Evolutionary conservation across 2,888 invertebrate species (phyloP).

Genomic region (Troilus luridus): DNA sequence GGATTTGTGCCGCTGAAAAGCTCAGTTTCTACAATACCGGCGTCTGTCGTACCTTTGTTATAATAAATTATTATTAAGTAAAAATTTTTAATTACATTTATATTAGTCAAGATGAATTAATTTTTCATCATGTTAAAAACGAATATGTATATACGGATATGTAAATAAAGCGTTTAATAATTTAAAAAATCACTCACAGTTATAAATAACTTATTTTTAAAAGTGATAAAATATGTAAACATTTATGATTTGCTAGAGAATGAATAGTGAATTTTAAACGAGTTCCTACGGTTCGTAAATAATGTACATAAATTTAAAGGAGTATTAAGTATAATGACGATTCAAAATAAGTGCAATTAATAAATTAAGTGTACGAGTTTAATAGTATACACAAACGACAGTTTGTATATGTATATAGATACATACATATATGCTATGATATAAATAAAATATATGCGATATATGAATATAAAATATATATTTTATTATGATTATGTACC

Average conservation of each 20-base stretch:
- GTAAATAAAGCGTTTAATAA: neutral
- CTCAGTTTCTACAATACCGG: conserved; percentile 48
- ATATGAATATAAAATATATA: neutral
- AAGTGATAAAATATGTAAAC: neutral
- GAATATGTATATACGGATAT: neutral
- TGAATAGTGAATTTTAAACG: neutral
- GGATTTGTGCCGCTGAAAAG: conserved; percentile 60
- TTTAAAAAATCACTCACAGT: neutral
- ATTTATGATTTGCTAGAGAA: too few species aligned
- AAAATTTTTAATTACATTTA: neutral
- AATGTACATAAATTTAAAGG: neutral
- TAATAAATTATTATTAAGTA: neutral
- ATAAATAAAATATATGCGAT: neutral
- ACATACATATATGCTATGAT: neutral
- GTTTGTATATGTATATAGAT: neutral
- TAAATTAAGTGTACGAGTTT: neutral
- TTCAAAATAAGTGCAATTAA: neutral
- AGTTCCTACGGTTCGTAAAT: neutral
- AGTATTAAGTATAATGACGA: neutral
- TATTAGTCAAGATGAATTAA: neutral
- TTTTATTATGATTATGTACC: conserved; percentile 68
- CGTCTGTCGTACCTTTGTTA: conserved; percentile 20
- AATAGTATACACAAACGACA: neutral
- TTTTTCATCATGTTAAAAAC: neutral
- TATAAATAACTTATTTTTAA: neutral